These are phyloP conservation scores for Cistogaster globosa DNA, from an alignment of 2,888 invertebrate species.

Conservation along the genomic window DNA sequence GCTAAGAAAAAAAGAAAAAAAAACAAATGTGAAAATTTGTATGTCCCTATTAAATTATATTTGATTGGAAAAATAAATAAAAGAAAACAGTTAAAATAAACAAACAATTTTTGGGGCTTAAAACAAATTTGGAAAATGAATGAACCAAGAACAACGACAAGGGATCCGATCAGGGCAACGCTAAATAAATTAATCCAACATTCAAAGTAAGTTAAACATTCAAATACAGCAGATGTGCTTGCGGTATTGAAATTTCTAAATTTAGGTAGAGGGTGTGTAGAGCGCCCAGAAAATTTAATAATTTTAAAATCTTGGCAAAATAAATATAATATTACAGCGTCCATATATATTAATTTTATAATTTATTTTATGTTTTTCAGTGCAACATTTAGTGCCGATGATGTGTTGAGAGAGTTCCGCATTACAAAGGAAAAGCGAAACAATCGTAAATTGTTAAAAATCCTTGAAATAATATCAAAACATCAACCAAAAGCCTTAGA, in stretches of 20 bases:
- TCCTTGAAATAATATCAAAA: constrained; percentile 79
- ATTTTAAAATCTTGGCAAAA: constrained; percentile 13
- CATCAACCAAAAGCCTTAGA: constrained; percentile 77
- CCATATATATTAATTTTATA: background rate
- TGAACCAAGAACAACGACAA: constrained; percentile 70
- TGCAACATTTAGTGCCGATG: constrained; percentile 77
- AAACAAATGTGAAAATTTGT: no score
- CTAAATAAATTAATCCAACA: constrained; percentile 77
- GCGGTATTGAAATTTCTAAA: constrained; percentile 12
- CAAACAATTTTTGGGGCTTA: constrained; percentile 45
- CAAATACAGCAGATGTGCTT: constrained; percentile 67
- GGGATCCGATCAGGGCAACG: constrained; percentile 77
- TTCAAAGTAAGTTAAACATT: constrained; percentile 76
- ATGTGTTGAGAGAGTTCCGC: constrained; percentile 79
- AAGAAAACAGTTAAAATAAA: constrained; percentile 49
- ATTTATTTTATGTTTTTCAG: constrained; percentile 72
- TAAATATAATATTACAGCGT: background rate
- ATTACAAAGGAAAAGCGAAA: constrained; percentile 77
- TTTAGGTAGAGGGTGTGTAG: constrained; percentile 25
- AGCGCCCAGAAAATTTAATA: constrained; percentile 11
- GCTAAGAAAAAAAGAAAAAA: no score
- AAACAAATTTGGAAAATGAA: constrained; percentile 63
- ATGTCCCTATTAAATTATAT: background rate
- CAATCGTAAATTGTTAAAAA: constrained; percentile 76
- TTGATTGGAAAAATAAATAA: constrained; percentile 20